These are phyloP conservation scores for Pogonomyrmex barbatus DNA, from an alignment of 1,140 invertebrate species.

Conservation along the genomic window DNA sequence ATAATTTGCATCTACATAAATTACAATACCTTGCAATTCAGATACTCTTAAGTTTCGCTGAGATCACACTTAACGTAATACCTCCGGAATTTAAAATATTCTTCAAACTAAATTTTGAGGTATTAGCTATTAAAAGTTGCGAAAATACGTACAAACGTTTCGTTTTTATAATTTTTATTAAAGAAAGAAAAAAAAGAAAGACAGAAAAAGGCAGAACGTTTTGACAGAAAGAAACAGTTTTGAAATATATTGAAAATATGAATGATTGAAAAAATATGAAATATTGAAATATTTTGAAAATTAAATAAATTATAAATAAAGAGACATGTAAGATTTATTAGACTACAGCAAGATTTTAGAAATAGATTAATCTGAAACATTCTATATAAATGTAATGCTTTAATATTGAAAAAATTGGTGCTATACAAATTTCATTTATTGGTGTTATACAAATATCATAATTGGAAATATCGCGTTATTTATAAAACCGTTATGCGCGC, in stretches of 20 bases:
- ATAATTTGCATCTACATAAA: conserved; percentile 28
- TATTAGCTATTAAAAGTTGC: conserved; percentile 15
- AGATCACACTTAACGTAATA: conserved; percentile 1
- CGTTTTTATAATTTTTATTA: not conserved
- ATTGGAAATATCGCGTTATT: not conserved
- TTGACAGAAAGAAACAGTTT: not conserved
- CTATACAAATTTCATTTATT: no score
- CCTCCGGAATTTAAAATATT: not conserved
- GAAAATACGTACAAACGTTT: not conserved
- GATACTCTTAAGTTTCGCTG: not conserved
- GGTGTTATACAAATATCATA: not conserved
- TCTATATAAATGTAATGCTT: not conserved
- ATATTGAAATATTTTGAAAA: no score
- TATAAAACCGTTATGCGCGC: no score
- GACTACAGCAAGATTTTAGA: not conserved
- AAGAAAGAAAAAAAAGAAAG: not conserved
- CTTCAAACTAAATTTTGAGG: not conserved
- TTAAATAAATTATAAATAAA: not conserved
- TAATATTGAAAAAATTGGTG: not conserved
- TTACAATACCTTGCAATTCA: conserved; percentile 35
- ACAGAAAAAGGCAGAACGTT: not conserved
- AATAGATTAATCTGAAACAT: not conserved
- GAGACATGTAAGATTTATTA: not conserved
- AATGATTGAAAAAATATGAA: no score
- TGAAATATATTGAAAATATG: no score